Conservation (phyloP, 2,113 vertebrate species). For the Catagonus wagneri region DNA sequence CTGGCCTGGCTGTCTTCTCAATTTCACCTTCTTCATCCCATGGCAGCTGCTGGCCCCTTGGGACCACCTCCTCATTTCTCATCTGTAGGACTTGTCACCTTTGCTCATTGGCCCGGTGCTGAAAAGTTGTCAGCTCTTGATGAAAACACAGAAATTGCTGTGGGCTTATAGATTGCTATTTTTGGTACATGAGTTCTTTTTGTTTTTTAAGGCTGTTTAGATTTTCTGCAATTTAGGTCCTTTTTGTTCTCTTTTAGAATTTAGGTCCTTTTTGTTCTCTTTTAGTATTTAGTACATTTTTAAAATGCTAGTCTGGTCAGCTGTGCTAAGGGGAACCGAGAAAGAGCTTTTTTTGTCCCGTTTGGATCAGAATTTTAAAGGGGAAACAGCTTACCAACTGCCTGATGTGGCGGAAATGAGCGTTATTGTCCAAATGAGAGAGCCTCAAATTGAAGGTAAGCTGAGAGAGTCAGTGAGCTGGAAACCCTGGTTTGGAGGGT, state of each 20-base stretch:
- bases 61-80: too few species aligned
- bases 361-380: slow-evolving; percentile 63
- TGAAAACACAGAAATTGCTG: neutral
- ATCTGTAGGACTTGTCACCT: too few species aligned
- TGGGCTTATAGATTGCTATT: neutral
- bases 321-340: slow-evolving; percentile 61
- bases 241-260: slow-evolving; percentile 20
- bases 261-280: slow-evolving; percentile 21
- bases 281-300: slow-evolving; percentile 18
- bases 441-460: neutral
- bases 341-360: slow-evolving; percentile 66
- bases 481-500: neutral
- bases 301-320: slow-evolving; percentile 59
- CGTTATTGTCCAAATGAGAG: neutral
- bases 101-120: neutral
- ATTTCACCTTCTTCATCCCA: too few species aligned
- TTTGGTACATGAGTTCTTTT: neutral
- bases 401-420: neutral
- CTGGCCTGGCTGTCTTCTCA: too few species aligned
- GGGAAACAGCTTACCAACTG: neutral
- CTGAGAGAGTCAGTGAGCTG: neutral
- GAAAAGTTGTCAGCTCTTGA: neutral
- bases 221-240: slow-evolving; percentile 50
- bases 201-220: slow-evolving; percentile 9
- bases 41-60: too few species aligned